phyloP scores from a whole-genome alignment of 2,797 vertebrate species.

The Thalassophryne amazonica region DNA sequence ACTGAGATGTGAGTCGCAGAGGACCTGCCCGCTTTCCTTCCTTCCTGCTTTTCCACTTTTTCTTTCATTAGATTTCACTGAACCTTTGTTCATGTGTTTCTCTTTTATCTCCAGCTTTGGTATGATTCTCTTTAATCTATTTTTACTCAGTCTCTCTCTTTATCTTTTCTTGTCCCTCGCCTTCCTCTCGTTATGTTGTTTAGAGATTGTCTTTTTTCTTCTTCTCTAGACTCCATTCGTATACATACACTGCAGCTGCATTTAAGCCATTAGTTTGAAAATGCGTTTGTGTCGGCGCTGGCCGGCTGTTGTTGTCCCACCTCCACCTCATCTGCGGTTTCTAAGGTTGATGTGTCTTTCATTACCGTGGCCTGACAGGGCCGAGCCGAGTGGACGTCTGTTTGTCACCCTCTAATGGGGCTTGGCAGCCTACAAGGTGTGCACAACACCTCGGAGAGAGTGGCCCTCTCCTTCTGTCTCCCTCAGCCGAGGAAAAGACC shows the following conservation, averaged over 20 bases:
- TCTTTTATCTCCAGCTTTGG: constrained; percentile 14
- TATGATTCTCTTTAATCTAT: constrained; percentile 19
- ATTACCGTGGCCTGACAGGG: constrained; percentile 69
- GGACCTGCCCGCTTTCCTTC: constrained; percentile 18
- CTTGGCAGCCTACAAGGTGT: constrained; percentile 71
- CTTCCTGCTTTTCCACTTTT: constrained; percentile 9
- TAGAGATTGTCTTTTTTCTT: not conserved
- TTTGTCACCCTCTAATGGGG: constrained; percentile 75
- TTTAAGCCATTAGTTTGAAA: constrained; percentile 64
- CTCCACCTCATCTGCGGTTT: constrained; percentile 39
- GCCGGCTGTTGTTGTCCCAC: constrained; percentile 41
- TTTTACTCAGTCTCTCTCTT: constrained; percentile 12
- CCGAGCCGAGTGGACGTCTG: constrained; percentile 59
- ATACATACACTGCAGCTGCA: constrained; percentile 26
- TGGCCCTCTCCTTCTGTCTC: constrained; percentile 48
- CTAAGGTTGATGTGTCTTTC: constrained; percentile 71
- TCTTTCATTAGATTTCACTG: constrained; percentile 13
- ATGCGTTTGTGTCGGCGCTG: constrained; percentile 50
- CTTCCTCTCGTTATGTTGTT: constrained; percentile 29
- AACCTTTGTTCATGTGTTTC: constrained; percentile 7
- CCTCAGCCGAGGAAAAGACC: constrained; percentile 63
- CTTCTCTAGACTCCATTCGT: constrained; percentile 23
- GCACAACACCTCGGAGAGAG: constrained; percentile 60
- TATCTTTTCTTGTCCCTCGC: constrained; percentile 9
- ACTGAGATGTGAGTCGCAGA: constrained; percentile 32